Evolutionary conservation across 2,797 vertebrate genomes (phyloP), one percentile per base, ranked within the genome.

Genomic region (Malacoraja senta): DNA sequence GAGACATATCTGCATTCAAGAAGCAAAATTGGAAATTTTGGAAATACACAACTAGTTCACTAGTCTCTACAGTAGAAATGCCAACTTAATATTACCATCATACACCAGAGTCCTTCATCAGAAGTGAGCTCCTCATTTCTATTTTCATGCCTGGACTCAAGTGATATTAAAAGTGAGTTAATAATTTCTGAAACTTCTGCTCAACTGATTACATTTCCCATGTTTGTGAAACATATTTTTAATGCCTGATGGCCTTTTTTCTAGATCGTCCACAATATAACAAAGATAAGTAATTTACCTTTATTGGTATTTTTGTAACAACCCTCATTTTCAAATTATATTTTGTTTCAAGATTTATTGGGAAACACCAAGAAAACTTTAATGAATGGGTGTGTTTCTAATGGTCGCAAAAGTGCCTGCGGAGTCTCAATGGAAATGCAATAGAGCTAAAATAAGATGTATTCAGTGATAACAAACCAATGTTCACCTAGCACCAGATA

Each of bases 271-370:
- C 12, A 58, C 35, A 74, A 76, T 58, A 92, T 93, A 95, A 94
- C 94, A 21, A 94, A 94, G 93, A 93, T 80, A 94, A 94, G 93
- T 74, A 94, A 93, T 3, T 94, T 93, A 93, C 79, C 94, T 93
- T 93, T 74, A 53, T 86, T 94, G 21, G 93, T 72, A 78, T 95
- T 21, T 94, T 93, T 93, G 93, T 94, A 94, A 93, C 63, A 86
- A 93, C 94, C 63, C 58, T 94, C 80, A 94, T 94, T 93, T n/a
- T 32, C 12, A 94, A 71, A 93, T 93, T 9, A 72, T 93, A 93
- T 94, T 94, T 76, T 88, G 84, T 88, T 88, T 32, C 10, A 88
- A 32, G 84, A 63, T 88, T 65, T 32, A 17, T 88, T 91, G 74
- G 90, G 68, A 44, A n/a, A 53, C 68, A 74, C 35, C 4, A 29